Base-by-base conservation (phyloP, 2,113 vertebrate genomes). In the Galeopterus variegatus region DNA sequence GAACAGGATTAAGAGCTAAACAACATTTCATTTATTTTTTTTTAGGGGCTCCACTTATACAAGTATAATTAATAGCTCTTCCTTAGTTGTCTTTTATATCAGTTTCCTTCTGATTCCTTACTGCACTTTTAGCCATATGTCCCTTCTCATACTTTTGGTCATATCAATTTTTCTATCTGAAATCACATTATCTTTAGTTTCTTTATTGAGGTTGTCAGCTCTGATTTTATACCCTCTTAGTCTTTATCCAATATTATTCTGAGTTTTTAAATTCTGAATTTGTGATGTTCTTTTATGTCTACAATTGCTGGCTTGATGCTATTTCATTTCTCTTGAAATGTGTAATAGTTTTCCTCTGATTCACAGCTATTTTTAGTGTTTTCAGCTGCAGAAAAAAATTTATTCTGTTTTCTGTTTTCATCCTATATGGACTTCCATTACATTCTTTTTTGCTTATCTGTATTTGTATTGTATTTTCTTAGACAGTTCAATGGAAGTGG, bases 201-300 rank as follows among this genome's bases (percentile, higher is more conserved):
- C 13, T 90, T 73, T 96, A 8, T 83, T 41, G 19, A 77, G 19
- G 33, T 77, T 6, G 45, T 52, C 28, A 93, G 3, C 41, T 93
- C 41, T 90, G 33, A 75, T 45, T 72, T 85, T 19, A 85, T 36
- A 62, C 36, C 21, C 31, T 75, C 62, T 48, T 80, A 86, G 13
- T 48, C 4, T 69, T 88, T 80, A 31, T 33, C 52, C 52, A 60
- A 56, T 91, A 33, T 15, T 91, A 67, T 36, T 54, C 1, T 10
- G 36, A 83, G 3, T 70, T 88, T 36, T 70, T 56, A 83, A 89
- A 70, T 89, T 96, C 64, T 79, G n/a, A 1, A 18, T 87, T 90
- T 56, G 24, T 86, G 24, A 56, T 82, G 45, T 64, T 94, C 45
- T 77, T 90, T 87, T 8, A 86, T 56, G 67, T 48, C 31, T 80